Base-by-base conservation (phyloP, 2,113 vertebrate species). In the Leptobrachium ailaonicum region DNA sequence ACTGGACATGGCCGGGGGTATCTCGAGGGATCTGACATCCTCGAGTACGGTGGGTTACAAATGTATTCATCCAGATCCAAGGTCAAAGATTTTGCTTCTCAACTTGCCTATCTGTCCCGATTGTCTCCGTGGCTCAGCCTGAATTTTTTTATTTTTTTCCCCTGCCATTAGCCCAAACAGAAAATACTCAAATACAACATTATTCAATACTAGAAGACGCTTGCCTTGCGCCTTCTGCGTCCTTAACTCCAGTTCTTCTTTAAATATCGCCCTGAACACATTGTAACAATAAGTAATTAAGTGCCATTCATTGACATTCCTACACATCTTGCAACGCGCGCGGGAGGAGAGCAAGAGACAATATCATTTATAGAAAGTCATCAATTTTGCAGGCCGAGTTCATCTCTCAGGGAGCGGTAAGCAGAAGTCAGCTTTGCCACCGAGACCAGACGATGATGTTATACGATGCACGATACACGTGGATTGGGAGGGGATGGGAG, bases 361-460 rank as follows among this genome's bases (percentile, higher is more conserved):
- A 78, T 71, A 63, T 66, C 12, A 79, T 73, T 72, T 79, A 20
- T 79, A 72, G 56, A 41, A 70, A 68, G 32, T 75, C 53, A 81
- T 75, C 42, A 62, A 75, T 81, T 69, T 81, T 68, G 45, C 64
- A 75, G 54, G 71, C 53, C 66, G 9, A 3, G 32, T 69, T 58
- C 11, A 66, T 42, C 54, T 74, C 79, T 45, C 41, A 11, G 72
- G 79, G 79, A 81, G 71, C 66, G 20, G n/a, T 8, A 75, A 81
- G 44, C 54, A 69, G 64, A 73, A 81, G 79, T 75, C 79, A 63
- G 64, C 53, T 44, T 40, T 58, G 43, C 79, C 42, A 41, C 71
- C 67, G 78, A 68, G 71, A 74, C 64, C 78, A 47, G 14, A 53
- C 7, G 66, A 44, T 12, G 45, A 60, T 68, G 79, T 75, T 41